Evolutionary conservation across 2,888 invertebrate species (phyloP).

Genomic region (Drosophila austrosaltans): DNA sequence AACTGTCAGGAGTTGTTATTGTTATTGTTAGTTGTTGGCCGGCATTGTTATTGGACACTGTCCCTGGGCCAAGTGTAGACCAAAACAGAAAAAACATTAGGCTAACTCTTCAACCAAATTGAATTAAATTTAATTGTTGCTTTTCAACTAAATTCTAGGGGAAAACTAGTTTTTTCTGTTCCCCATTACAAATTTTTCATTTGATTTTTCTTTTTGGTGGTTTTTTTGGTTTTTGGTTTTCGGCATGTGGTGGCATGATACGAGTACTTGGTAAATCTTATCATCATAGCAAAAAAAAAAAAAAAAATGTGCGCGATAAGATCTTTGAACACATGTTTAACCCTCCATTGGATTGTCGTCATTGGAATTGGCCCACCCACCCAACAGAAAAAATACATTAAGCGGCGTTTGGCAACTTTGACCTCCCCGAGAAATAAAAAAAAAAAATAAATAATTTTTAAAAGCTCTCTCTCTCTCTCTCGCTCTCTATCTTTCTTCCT

Average conservation of each 20-base stretch:
- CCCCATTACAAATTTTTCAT: background rate
- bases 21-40: background rate
- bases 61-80: background rate
- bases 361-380: conserved; percentile 6
- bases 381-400: conserved; percentile 4
- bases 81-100: background rate
- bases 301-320: conserved; percentile 2
- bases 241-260: conserved; percentile 12
- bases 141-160: background rate
- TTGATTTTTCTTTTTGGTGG: background rate
- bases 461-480: background rate
- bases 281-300: conserved; percentile 2
- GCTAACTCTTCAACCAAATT: conserved; percentile 2
- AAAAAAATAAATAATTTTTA: background rate
- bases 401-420: conserved; percentile 9
- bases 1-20: background rate
- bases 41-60: conserved; percentile 4
- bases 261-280: conserved; percentile 8
- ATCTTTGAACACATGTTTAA: conserved; percentile 18
- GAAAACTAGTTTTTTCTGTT: background rate
- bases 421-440: background rate
- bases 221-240: background rate
- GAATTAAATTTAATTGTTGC: conserved; percentile 14
- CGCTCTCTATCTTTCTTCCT: background rate
- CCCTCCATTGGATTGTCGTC: conserved; percentile 18